These are phyloP conservation scores for Triplophysa yarkandensis DNA, from an alignment of 2,797 vertebrate species.

Conservation along the genomic window DNA sequence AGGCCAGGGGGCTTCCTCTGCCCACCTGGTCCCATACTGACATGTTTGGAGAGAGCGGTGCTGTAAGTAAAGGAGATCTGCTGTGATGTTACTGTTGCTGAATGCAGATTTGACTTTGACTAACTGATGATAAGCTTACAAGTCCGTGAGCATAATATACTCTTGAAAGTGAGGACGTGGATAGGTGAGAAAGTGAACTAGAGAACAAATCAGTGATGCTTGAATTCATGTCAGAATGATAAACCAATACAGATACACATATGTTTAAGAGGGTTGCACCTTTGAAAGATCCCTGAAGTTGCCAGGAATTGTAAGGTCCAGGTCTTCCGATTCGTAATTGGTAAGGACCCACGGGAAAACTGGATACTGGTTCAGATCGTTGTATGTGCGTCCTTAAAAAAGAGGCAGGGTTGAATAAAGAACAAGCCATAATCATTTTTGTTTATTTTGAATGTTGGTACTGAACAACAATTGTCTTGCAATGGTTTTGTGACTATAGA, in stretches of 20 bases:
- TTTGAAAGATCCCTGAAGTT: slow-evolving; percentile 99
- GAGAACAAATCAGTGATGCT: slow-evolving; percentile 69
- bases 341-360: slow-evolving; percentile 98
- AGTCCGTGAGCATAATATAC: too few relatives aligned
- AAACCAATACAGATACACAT: slow-evolving; percentile 28
- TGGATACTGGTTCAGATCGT: slow-evolving; percentile 96
- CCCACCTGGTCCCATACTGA: slow-evolving; percentile 66
- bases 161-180: slow-evolving; percentile 40
- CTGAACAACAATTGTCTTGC: too few relatives aligned
- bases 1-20: slow-evolving; percentile 65
- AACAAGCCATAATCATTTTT: not conserved
- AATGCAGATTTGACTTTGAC: not conserved
- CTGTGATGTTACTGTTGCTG: slow-evolving; percentile 6
- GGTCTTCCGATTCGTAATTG: slow-evolving; percentile 94
- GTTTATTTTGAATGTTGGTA: too few relatives aligned
- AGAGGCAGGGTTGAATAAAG: slow-evolving; percentile 41
- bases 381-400: slow-evolving; percentile 91
- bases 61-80: not conserved
- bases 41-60: slow-evolving; percentile 12
- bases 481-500: too few relatives aligned
- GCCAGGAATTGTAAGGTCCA: slow-evolving; percentile 94
- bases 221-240: slow-evolving; percentile 52
- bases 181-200: slow-evolving; percentile 12
- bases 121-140: not conserved
- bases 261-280: slow-evolving; percentile 73